Evolutionary conservation across 2,797 vertebrate species (phyloP), one percentile per base, ranked within the genome.

Genomic region (Microhierax caerulescens): DNA sequence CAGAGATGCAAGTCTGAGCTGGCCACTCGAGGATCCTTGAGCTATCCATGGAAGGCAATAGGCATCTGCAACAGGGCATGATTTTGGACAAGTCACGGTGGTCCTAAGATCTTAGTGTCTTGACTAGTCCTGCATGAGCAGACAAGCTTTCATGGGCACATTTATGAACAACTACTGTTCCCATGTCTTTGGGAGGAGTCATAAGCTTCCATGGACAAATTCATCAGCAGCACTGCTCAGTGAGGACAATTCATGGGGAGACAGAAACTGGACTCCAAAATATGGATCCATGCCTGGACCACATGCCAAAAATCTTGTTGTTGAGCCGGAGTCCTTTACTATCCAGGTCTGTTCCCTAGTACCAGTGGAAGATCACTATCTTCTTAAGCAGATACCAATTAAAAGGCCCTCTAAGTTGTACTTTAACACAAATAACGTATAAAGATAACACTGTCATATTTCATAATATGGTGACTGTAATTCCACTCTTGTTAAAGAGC

Each of bases 391-490:
- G 53, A 75, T 32, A 69, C 28, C 64, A 53, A 77, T 79, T 91
- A 60, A 69, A 67, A 91, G 43, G 59, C 32, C 56, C 56, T 92
- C 48, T 47, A 63, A 57, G 22, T 45, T 92, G 45, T 36, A 24
- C 56, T 87, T 87, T 82, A 94, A 67, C 28, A 83, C 41, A 92
- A 96, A 91, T 80, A 93, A 85, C 19, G 25, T 47, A 16, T 89
- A 90, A 94, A 70, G 75, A 60, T 75, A 94, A 54, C 50, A 11
- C 48, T 79, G 83, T 68, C 60, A 61, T 85, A 77, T 87, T 92
- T 96, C 81, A 95, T 78, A 96, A 93, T 48, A 69, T 74, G 74
- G 25, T 92, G 92, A 97, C 90, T 94, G 63, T 74, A 96, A 97
- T 95, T 92, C 93, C 86, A 91, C 60, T 93, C 68, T n/a, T 77